These are phyloP conservation scores for Lasioglossum calceatum DNA, from an alignment of 2,888 invertebrate species.

Conservation along the genomic window DNA sequence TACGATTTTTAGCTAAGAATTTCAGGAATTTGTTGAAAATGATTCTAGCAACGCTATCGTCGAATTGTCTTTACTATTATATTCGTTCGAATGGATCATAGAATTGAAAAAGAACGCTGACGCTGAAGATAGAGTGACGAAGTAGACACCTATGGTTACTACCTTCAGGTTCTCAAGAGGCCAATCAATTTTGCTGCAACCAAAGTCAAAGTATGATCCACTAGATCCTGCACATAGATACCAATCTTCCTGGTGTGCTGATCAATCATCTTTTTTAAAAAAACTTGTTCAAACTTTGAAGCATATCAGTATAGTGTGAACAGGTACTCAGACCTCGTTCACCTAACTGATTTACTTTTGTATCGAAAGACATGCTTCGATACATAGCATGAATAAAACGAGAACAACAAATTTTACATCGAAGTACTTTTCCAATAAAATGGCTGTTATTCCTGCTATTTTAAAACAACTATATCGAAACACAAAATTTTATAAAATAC, in stretches of 20 bases:
- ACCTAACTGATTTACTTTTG: background rate
- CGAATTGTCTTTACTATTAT: background rate
- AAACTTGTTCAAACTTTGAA: background rate
- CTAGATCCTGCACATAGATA: background rate
- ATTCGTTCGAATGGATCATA: background rate
- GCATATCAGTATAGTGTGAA: background rate
- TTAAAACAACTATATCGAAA: background rate
- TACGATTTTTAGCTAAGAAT: background rate
- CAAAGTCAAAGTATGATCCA: constrained; percentile 1
- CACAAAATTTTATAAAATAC: background rate
- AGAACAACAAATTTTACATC: background rate
- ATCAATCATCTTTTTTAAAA: background rate
- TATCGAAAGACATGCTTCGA: background rate
- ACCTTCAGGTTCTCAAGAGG: background rate
- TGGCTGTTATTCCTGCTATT: background rate
- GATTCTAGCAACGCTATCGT: background rate
- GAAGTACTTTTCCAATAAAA: background rate
- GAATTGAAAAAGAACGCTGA: background rate
- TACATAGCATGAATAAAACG: background rate
- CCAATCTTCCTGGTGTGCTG: background rate
- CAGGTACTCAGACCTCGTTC: background rate
- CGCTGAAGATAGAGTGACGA: background rate
- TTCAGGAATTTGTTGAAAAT: background rate
- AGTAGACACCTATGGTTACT: background rate
- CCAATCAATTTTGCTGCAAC: constrained; percentile 2